phyloP scores from a whole-genome alignment of 2,113 vertebrate genomes.

The Vidua chalybeata region DNA sequence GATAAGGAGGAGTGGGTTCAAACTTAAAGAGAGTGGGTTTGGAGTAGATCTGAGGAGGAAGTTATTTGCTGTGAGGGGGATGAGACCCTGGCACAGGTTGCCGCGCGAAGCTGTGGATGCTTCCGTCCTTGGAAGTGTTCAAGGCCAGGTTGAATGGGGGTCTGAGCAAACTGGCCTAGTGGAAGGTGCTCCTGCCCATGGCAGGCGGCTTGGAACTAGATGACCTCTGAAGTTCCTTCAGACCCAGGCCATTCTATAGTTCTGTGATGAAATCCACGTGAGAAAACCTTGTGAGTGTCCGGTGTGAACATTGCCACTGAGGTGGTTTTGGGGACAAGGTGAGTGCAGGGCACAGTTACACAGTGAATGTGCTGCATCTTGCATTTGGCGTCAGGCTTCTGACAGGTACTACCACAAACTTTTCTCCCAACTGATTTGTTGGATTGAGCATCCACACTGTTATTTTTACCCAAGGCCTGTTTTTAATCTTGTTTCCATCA shows the following conservation, averaged over 20 bases:
- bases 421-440: not conserved
- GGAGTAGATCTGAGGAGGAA: not conserved
- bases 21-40: no score
- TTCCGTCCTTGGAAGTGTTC: not conserved
- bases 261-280: not conserved
- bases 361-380: fast-evolving
- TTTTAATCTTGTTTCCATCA: not conserved
- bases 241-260: fast-evolving
- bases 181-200: not conserved
- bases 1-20: no score
- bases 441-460: not conserved
- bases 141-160: not conserved
- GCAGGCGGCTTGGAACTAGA: not conserved
- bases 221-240: not conserved
- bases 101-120: not conserved
- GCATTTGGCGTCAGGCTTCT: not conserved
- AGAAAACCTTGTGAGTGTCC: no score
- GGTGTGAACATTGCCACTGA: fast-evolving
- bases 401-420: not conserved
- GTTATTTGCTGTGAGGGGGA: not conserved
- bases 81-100: not conserved
- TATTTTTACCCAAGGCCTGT: not conserved
- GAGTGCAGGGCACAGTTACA: fast-evolving
- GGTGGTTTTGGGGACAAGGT: not conserved
- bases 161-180: fast-evolving